These are phyloP conservation scores for Drosophila rufa DNA, from an alignment of 1,140 invertebrate species.

Conservation along the genomic window DNA sequence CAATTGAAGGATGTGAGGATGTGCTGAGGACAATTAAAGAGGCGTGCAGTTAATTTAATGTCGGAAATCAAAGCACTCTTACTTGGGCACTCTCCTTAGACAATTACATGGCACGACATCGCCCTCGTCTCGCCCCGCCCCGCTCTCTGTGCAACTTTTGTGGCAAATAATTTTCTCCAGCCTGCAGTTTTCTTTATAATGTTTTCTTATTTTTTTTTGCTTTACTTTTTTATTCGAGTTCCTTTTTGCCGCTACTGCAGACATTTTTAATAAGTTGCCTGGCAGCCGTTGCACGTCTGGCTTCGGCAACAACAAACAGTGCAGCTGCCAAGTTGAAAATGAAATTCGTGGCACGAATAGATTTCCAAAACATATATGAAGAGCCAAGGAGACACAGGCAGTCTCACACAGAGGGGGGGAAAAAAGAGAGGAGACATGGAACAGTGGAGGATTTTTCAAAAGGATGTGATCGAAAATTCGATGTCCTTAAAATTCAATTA, in stretches of 20 bases:
- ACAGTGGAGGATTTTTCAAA: not conserved
- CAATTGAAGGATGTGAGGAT: slow-evolving; percentile 43
- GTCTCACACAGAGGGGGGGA: not conserved
- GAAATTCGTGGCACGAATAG: slow-evolving; percentile 82
- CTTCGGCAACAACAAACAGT: slow-evolving; percentile 69
- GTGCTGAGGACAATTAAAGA: slow-evolving; percentile 59
- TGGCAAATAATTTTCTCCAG: slow-evolving; percentile 70
- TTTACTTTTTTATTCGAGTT: slow-evolving; percentile 31
- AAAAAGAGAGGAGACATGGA: slow-evolving; percentile 17
- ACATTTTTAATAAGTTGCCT: slow-evolving; percentile 82
- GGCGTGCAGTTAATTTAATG: slow-evolving; percentile 67
- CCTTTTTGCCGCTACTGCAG: slow-evolving; percentile 65
- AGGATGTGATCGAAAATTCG: no score
- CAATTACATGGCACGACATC: slow-evolving; percentile 58
- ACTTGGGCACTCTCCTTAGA: slow-evolving; percentile 44
- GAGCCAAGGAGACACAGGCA: slow-evolving; percentile 32
- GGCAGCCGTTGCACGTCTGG: slow-evolving; percentile 77
- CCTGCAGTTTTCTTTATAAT: slow-evolving; percentile 16
- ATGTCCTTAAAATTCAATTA: not conserved
- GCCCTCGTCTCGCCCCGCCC: slow-evolving; percentile 25
- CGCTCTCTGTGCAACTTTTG: slow-evolving; percentile 52
- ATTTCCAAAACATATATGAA: slow-evolving; percentile 73
- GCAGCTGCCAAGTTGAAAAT: slow-evolving; percentile 80
- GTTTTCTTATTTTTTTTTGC: slow-evolving; percentile 7
- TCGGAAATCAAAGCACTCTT: slow-evolving; percentile 76